These are phyloP conservation scores for Tetragnatha montana DNA, from an alignment of 2,888 invertebrate genomes.

Conservation along the genomic window DNA sequence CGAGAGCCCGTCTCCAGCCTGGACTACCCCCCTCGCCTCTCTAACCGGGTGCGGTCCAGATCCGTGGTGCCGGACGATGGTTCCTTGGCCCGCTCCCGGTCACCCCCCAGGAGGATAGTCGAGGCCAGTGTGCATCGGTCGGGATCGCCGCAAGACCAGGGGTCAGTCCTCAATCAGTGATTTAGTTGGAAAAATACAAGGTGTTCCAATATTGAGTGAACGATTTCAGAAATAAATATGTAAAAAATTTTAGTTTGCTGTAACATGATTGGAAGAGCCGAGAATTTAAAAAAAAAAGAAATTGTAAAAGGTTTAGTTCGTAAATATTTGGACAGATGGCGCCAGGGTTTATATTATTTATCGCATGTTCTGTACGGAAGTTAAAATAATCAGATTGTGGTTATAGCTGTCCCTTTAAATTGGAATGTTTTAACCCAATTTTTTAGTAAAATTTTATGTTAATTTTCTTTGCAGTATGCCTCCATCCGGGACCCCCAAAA, in stretches of 20 bases:
- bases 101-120: constrained; percentile 55
- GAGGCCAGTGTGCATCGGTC: constrained; percentile 80
- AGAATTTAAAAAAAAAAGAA: too few species aligned
- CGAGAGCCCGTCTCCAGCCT: constrained; percentile 45
- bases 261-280: too few species aligned
- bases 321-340: too few species aligned
- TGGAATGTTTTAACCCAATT: neutral
- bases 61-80: constrained; percentile 64
- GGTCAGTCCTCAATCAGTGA: constrained; percentile 74
- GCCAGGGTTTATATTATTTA: too few species aligned
- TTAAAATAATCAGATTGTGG: too few species aligned
- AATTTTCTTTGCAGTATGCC: constrained; percentile 16
- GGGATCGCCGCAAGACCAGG: constrained; percentile 86
- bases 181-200: too few species aligned
- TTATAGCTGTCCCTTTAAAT: too few species aligned
- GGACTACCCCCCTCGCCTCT: constrained; percentile 54
- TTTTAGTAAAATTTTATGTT: neutral
- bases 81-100: constrained; percentile 61
- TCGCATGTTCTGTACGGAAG: too few species aligned
- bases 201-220: too few species aligned
- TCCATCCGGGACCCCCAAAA: constrained; percentile 81
- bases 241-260: too few species aligned
- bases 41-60: constrained; percentile 62
- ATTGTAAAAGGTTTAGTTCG: too few species aligned
- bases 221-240: too few species aligned